Evolutionary conservation across 2,113 vertebrate species (phyloP), one percentile per base, ranked within the genome.

Genomic region (Paradoxurus hermaphroditus): DNA sequence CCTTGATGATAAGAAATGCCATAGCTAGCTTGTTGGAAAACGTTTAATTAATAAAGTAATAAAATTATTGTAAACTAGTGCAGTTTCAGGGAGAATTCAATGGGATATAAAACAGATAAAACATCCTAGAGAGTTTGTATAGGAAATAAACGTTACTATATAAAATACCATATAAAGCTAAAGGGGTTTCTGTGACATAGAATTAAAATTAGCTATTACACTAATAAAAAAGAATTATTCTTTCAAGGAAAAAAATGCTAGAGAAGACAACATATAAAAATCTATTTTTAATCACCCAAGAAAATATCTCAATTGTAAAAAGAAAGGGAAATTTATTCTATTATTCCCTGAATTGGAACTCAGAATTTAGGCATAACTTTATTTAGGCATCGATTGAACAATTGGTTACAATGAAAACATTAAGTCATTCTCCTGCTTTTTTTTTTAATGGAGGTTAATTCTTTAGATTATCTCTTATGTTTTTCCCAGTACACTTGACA

Each of bases 41-140:
- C 98, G 99, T 99, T 99, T 99, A 99, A 99, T 99, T 99, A 99
- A 99, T 99, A 99, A 99, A 99, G 99, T 99, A 99, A 99, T 99
- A 99, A 99, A 99, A 99, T 99, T 99, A 99, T 99, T 99, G 99
- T 99, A 99, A 99, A 99, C 99, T 99, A 98, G 98, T 99, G 99
- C 99, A 99, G 98, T 99, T 99, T 99, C 98, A 92, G 97, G 97
- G 98, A 99, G 98, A 98, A 99, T 99, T 99, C 98, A 98, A 98
- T 98, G 98, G 98, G 98, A 99, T 99, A 99, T 99, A 99, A 99
- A 99, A 99, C 96, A 99, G 98, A 99, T 98, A 98, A 99, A 99
- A 98, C 96, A 98, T 99, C 94, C 98, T 92, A 92, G 97, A 98
- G 98, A 99, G 97, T 98, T 99, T 98, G 98, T 98, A 98, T 95